Evolutionary conservation across 2,797 vertebrate genomes (phyloP), one percentile per base, ranked within the genome.

Genomic region (Schizopygopsis pylzovi): DNA sequence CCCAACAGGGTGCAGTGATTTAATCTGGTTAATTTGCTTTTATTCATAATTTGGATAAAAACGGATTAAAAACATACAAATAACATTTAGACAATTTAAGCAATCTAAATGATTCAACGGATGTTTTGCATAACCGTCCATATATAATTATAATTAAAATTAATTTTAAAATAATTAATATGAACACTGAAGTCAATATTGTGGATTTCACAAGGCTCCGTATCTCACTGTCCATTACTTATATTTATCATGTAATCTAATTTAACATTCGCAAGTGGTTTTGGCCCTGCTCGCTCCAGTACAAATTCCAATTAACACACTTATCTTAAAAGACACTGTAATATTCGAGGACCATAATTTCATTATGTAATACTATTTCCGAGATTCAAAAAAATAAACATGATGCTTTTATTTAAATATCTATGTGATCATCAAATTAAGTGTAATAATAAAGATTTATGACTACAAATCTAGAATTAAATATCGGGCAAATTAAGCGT

Each of bases 381-480:
- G 41, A 61, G 78, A 88, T 87, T 59, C 84, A 89, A 83, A 78
- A 75, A 80, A 49, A 75, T 25, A 73, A 65, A 20, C 16, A 18
- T 71, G n/a, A 75, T 41, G 54, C 6, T 70, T 49, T 33, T 10
- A 20, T 77, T 77, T 79, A 13, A 85, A 73, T 54, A 41, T 33
- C 10, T 39, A 43, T 67, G 87, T 56, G 54, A 45, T 47, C 63
- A 61, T 37, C 22, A 49, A 47, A 77, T 77, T 37, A 87, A 79
- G 63, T 59, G 45, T 77, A 83, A 85, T 85, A 75, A 90, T 87
- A 84, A 82, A 83, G 86, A 90, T 87, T 87, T 87, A 90, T 86
- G 78, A 82, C 85, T 6, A 81, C 73, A 81, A 54, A 52, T 65
- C 28, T 67, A 8, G 4, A 73, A 72, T 79, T 81, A 81, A 54